Evolutionary conservation across 2,113 vertebrate species (phyloP), one percentile per base, ranked within the genome.

Genomic region (Otis tarda): DNA sequence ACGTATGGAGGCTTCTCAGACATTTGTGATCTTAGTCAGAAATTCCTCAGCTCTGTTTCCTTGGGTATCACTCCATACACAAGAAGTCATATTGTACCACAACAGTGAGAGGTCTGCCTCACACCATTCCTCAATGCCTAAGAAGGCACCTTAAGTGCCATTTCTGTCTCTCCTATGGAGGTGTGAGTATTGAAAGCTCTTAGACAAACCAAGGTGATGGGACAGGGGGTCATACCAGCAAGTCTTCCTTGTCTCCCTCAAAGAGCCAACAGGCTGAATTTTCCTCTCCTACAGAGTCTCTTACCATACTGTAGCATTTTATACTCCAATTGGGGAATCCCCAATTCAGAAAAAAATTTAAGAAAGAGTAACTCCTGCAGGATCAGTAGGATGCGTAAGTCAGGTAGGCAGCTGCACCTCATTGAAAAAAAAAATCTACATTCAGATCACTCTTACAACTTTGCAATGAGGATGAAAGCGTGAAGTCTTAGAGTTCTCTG

Each of bases 1-100:
- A 30, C 0, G 1, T n/a, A 43, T 0, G 7, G n/a, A 59, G 75
- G 12, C 1, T 14, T 56, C 73, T 50, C 60, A 59, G 25, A 60
- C 37, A 35, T 12, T n/a, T 75, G 27, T 10, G 5, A 35, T 31
- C 37, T 11, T 27, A 39, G 30, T 23, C 61, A 67, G 49, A 81
- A 82, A 68, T 39, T 60, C 43, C 31, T 49, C 45, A 21, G 14
- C 6, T 60, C 35, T 30, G 16, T 33, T 71, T 76, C 60, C 21
- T 41, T 37, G 20, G 22, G 6, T n/a, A 22, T 67, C 3, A 1
- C 16, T 69, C 24, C 31, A 70, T 25, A 28, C 9, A n/a, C 19
- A 45, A 37, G 23, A 87, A 2, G 10, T 5, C 53, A 16, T 39
- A 18, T 4, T 14, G 24, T 20, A 79, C 49, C n/a, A 19, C 11